phyloP scores from a whole-genome alignment of 1,140 invertebrate genomes.

The Cydia amplana region DNA sequence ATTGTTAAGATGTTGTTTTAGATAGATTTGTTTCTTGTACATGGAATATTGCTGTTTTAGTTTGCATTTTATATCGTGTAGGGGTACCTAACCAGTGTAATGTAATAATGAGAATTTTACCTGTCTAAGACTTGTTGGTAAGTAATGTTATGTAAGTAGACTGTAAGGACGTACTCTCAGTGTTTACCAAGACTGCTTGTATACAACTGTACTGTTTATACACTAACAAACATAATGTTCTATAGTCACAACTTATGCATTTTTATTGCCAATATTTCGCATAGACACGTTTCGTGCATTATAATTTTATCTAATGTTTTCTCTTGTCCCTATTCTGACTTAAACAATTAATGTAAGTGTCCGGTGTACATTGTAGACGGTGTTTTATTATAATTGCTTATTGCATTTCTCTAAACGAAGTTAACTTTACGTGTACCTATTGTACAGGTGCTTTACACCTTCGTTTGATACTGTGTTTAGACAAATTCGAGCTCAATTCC shows the following conservation, averaged over 20 bases:
- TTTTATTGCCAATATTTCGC: conserved; percentile 76
- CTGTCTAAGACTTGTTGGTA: conserved; percentile 72
- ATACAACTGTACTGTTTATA: conserved; percentile 77
- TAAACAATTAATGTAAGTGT: conserved; percentile 59
- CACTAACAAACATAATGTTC: conserved; percentile 70
- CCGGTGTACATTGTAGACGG: conserved; percentile 36
- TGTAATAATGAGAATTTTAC: conserved; percentile 66
- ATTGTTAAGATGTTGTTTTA: conserved; percentile 68
- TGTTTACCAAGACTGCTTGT: conserved; percentile 79
- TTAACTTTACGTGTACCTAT: conserved; percentile 38
- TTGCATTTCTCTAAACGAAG: conserved; percentile 40
- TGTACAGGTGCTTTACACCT: conserved; percentile 47
- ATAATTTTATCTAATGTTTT: conserved; percentile 57
- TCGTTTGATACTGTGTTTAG: conserved; percentile 1
- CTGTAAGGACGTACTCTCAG: conserved; percentile 77
- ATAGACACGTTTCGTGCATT: conserved; percentile 56
- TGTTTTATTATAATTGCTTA: conserved; percentile 33
- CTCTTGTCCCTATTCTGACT: conserved; percentile 60
- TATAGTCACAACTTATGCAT: conserved; percentile 78
- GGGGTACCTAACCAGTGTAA: conserved; percentile 60
- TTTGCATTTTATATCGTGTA: conserved; percentile 78
- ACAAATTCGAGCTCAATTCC: conserved; percentile 4
- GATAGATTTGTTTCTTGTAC: conserved; percentile 75
- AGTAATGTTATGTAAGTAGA: conserved; percentile 68
- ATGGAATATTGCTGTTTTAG: conserved; percentile 78